phyloP scores from a whole-genome alignment of 2,797 vertebrate species.

The Melanotaenia pygmaea region DNA sequence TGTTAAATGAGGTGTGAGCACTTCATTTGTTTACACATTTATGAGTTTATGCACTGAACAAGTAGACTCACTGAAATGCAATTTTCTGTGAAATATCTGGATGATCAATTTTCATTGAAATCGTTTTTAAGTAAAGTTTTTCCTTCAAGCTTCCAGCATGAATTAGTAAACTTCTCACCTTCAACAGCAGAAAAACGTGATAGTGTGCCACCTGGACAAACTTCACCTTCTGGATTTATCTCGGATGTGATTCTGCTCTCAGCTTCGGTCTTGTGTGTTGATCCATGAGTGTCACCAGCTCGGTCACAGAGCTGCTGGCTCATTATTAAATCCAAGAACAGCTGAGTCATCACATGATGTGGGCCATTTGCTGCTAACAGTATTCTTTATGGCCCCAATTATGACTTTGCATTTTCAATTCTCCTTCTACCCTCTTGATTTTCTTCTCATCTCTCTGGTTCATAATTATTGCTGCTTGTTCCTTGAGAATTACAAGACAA shows the following conservation, averaged over 20 bases:
- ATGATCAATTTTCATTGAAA: too few relatives aligned
- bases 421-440: conserved; percentile 19
- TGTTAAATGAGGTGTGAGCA: too few relatives aligned
- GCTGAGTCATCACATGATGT: conserved; percentile 65
- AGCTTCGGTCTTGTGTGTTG: conserved; percentile 58
- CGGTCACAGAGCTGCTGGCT: conserved; percentile 59
- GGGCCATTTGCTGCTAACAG: conserved; percentile 69
- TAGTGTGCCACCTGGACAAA: not conserved
- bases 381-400: conserved; percentile 68
- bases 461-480: conserved; percentile 30
- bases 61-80: too few relatives aligned
- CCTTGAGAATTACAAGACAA: conserved; percentile 40
- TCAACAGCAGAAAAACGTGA: not conserved
- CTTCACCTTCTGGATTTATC: conserved; percentile 13
- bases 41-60: too few relatives aligned
- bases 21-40: too few relatives aligned
- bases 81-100: too few relatives aligned
- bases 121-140: not conserved
- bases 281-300: conserved; percentile 51
- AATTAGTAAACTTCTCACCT: not conserved
- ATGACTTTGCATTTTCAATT: conserved; percentile 66
- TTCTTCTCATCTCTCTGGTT: conserved; percentile 23
- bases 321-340: conserved; percentile 47
- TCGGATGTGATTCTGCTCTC: conserved; percentile 26
- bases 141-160: not conserved